phyloP scores from a whole-genome alignment of 2,888 invertebrate species.

The Drosophila testacea region DNA sequence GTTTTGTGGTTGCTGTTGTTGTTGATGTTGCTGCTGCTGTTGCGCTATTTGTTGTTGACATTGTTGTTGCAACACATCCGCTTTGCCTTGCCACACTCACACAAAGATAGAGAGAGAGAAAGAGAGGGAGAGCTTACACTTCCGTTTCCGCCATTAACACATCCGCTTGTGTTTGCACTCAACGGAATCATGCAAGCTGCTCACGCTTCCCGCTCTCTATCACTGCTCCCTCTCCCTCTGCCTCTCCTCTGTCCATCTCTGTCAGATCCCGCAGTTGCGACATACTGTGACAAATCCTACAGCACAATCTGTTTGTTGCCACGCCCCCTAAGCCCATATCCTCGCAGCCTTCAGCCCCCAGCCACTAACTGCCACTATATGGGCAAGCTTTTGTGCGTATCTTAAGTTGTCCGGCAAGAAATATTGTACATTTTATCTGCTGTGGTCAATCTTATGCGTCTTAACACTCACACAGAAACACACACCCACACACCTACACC shows the following conservation, averaged over 20 bases:
- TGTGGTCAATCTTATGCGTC: slow-evolving; percentile 47
- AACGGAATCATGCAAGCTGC: slow-evolving; percentile 52
- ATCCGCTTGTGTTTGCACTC: slow-evolving; percentile 69
- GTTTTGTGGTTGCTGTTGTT: slow-evolving; percentile 25
- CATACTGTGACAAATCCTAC: slow-evolving; percentile 51
- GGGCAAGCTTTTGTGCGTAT: slow-evolving; percentile 10
- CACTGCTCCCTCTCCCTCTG: neutral
- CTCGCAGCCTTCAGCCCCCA: neutral
- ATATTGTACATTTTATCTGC: slow-evolving; percentile 59
- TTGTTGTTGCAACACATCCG: slow-evolving; percentile 57
- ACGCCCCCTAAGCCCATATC: neutral
- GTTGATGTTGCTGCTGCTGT: slow-evolving; percentile 29
- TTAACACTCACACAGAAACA: slow-evolving; percentile 15
- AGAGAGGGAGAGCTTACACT: slow-evolving; percentile 46
- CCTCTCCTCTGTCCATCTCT: neutral
- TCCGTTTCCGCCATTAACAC: slow-evolving; percentile 77
- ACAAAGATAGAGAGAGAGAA: slow-evolving; percentile 21
- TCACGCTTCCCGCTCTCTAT: neutral
- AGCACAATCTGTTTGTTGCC: slow-evolving; percentile 48
- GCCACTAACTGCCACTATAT: no score
- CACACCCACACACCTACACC: slow-evolving; percentile 10
- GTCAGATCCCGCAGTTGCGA: neutral
- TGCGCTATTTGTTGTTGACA: slow-evolving; percentile 31
- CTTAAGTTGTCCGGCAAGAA: slow-evolving; percentile 65
- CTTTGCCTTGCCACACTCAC: slow-evolving; percentile 21